Evolutionary conservation across 1,140 invertebrate species (phyloP), one percentile per base, ranked within the genome.

Genomic region (Aphelinus certus): DNA sequence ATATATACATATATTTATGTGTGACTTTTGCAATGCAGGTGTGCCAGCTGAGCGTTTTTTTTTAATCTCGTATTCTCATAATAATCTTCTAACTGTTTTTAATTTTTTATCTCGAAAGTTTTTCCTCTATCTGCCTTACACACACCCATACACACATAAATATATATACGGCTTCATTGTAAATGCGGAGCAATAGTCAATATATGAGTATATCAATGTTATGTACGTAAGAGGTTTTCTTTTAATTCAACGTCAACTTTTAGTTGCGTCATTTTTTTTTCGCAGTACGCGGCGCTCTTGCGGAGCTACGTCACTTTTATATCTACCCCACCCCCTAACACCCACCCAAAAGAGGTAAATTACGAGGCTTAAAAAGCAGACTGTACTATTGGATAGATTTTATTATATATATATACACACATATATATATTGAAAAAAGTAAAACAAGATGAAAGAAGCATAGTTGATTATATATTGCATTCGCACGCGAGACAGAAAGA

Each of bases 351-450:
- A 82, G 78, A 77, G 73, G 73, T 80, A 70, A 84, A 82, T 84
- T 82, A 86, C 80, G 86, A 87, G 86, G 86, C 86, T 87, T 87
- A 85, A 83, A 85, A 85, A 86, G 84, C 85, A 86, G 85, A 87
- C 86, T 87, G 86, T 86, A 86, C 84, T 86, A 86, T 85, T 78
- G 78, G 81, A 86, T 86, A 86, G 80, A 86, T 82, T 83, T 85
- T 85, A 85, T 83, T 83, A 86, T 84, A 84, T 84, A 81, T 80
- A 79, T 76, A 81, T 71, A 64, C 53, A 68, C 53, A 71, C 65
- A 74, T 77, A 77, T 68, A 79, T 55, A 77, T 76, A 79, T 66
- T 77, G 10, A 45, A 65, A 9, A 66, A 80, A 76, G 71, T 80
- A 53, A 6, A 6, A 6, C 9, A 6, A 53, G 72, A 83, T 74